Evolutionary conservation across 1,140 invertebrate genomes (phyloP), one percentile per base, ranked within the genome.

Genomic region (Brachionus asplanchnoidis): DNA sequence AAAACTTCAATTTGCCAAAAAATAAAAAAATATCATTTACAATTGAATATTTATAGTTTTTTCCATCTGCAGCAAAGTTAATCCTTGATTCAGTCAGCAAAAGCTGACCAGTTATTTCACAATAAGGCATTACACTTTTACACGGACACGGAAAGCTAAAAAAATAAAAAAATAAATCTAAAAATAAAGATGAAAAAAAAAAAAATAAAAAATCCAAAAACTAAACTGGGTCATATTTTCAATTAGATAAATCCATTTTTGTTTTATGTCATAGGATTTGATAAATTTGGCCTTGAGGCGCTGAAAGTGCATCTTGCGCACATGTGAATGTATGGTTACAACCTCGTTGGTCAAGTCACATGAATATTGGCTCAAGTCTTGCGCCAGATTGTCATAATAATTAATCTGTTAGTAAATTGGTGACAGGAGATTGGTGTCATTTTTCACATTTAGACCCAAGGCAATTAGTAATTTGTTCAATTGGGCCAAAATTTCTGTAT

Each of bases 101-200:
- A 79, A 95, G 91, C 90, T 95, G 94, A 14, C 94, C 95, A 44
- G 90, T 88, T 85, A 93, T 91, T 89, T 95, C 94, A 84, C 91
- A 90, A 75, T 92, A 92, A 4, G 94, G 94, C 4, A 93, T 93
- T 42, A 95, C 93, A 82, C 93, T 91, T 28, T 90, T 91, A 46
- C 93, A 94, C 26, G 86, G 87, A 80, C 88, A 88, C 7, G 89
- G 90, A 85, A 88, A 87, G 84, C 88, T 89, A 50, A 84, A 36
- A 36, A 7, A 36, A 36, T 3, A 36, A 36, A 36, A 7, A 79
- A 87, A 84, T 85, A 65, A 84, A 23, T 56, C 20, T 5, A 6
- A 66, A 50, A 28, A 8, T 7, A 46, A 68, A 73, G 53, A 53
- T 20, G n/a, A n/a, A n/a, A n/a, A 70, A 53, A 80, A 66, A 79